Base-by-base conservation (phyloP, 2,888 invertebrate species). In the Cosmopolites sordidus region DNA sequence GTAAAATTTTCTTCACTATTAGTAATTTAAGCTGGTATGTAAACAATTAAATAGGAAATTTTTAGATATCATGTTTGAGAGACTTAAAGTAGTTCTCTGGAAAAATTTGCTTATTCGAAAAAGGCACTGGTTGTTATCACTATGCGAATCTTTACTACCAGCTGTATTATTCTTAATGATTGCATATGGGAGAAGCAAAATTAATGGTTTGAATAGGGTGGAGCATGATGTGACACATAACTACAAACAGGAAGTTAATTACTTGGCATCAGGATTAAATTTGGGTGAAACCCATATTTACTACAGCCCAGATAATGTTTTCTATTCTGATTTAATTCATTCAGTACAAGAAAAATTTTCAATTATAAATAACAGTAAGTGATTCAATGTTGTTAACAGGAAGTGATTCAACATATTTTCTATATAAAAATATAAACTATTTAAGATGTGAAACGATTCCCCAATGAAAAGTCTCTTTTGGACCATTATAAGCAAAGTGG, bases 81-180 rank as follows among this genome's bases (percentile, higher is more conserved):
- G 47, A 22, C 54, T 72, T n/a, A 63, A 63, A 45, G 63, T 72
- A 16, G 61, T 72, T 11, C 39, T 70, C 40, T 73, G 73, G 73
- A 73, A 73, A 48, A 71, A 71, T 49, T 59, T 60, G 0, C 60
- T 68, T 9, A 70, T 73, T 16, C 60, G 74, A 41, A 69, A 66
- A 56, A 62, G 70, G 11, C 71, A 71, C 58, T 72, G 68, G 65
- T 54, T 73, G 15, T 59, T 71, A 54, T 69, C 72, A 11, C 46
- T 68, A 27, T 63, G 65, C 12, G 73, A 73, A 61, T 60, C 69
- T 14, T 16, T 66, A 0, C 59, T 73, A 12, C 73, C 75, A 3
- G 64, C 72, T 9, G 38, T 66, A 11, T 51, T 72, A 37, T 75
- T 73, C 58, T 50, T 68, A 1, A 47, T 72, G n/a, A 59, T 73